These are phyloP conservation scores for Bergia puertoricense DNA, from an alignment of 92 coral and sea anemone genomes.

Conservation along the genomic window DNA sequence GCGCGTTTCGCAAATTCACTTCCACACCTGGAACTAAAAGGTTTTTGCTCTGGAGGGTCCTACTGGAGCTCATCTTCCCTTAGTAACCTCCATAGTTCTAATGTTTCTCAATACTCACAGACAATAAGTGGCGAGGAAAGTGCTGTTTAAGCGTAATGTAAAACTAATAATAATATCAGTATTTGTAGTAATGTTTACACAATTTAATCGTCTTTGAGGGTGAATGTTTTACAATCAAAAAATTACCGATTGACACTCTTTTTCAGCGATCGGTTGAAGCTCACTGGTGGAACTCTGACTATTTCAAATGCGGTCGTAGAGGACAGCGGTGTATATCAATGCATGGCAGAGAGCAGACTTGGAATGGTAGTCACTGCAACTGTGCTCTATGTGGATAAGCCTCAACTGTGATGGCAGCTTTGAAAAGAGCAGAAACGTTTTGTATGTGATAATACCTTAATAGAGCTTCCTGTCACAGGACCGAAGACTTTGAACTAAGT, in stretches of 20 bases:
- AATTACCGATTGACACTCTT: not conserved
- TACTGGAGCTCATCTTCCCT: too few species aligned
- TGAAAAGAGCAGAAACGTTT: not conserved
- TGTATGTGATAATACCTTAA: not conserved
- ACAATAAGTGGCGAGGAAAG: too few species aligned
- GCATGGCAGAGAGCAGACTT: not conserved
- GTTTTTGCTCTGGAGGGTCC: too few species aligned
- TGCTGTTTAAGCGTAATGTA: too few species aligned
- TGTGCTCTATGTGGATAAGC: not conserved
- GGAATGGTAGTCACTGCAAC: not conserved
- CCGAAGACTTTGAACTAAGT: not conserved
- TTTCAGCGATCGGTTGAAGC: conserved; percentile 4
- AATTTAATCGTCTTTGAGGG: too few species aligned
- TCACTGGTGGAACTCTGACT: not conserved
- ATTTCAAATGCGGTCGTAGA: not conserved
- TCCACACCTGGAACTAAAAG: too few species aligned
- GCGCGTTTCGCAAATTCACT: too few species aligned
- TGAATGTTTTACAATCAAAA: not conserved
- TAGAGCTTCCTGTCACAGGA: not conserved
- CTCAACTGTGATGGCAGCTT: not conserved
- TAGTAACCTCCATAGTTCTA: too few species aligned
- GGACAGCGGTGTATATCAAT: conserved; percentile 37
- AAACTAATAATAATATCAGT: too few species aligned
- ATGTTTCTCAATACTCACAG: too few species aligned
- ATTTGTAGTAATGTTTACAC: too few species aligned